A percentile compares a stretch with the other conserved stretches of the same genome.
phyloP scores from a whole-genome alignment of 2,113 vertebrate genomes.

The Mustelus asterias region DNA sequence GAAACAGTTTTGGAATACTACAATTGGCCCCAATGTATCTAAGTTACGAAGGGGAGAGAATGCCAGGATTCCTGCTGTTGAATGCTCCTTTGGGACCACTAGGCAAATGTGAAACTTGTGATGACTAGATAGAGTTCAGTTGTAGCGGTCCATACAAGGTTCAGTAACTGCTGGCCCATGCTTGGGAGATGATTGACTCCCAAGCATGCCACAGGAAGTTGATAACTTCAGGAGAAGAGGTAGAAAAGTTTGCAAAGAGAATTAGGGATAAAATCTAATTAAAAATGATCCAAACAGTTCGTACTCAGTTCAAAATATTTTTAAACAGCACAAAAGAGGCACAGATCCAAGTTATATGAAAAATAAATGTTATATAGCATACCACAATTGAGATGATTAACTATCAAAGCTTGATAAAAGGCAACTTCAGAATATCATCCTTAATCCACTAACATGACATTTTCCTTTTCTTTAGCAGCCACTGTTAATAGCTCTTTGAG shows the following conservation, averaged over 20 bases:
- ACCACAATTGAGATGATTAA: neutral
- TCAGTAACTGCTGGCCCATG: neutral
- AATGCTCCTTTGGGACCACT: neutral
- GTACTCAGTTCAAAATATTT: neutral
- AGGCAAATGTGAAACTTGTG: neutral
- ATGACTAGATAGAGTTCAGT: neutral
- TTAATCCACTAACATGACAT: neutral
- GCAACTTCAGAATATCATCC: neutral
- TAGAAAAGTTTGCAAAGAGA: neutral
- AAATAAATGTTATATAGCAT: neutral
- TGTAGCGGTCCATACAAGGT: neutral
- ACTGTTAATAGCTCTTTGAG: neutral
- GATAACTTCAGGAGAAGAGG: neutral
- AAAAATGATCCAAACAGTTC: neutral
- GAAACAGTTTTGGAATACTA: neutral
- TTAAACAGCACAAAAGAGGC: neutral
- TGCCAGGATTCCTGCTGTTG: neutral
- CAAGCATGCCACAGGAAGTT: neutral
- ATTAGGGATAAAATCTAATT: slow-evolving; percentile 11
- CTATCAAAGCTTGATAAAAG: neutral
- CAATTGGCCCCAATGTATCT: neutral
- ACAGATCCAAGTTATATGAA: neutral
- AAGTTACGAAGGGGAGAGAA: neutral
- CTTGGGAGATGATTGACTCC: neutral
- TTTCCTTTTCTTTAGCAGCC: neutral